Base-by-base conservation (phyloP, 2,113 vertebrate genomes). In the Geococcyx californianus region DNA sequence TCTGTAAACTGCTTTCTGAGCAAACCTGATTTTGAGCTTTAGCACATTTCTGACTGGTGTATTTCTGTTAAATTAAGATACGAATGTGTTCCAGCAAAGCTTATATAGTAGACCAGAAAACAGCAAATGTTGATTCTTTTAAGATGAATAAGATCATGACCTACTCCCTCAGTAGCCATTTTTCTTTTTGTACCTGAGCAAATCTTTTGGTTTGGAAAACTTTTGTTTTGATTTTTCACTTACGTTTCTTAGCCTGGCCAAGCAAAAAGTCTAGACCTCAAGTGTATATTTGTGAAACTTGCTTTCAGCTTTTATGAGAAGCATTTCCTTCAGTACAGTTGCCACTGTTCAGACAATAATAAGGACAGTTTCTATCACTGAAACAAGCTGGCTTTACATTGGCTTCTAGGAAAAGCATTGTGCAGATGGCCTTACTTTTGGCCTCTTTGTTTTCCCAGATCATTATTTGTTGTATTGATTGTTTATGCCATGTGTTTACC, bases 401-500 rank as follows among this genome's bases (percentile, higher is more conserved):
- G 1, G 44, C 54, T 93, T 29, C 56, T 34, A 28, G 44, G 84
- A 87, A 79, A 2, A 64, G 18, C 74, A 25, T 74, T 82, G 31
- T 72, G 73, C 73, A 68, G 60, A 87, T 72, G 73, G 77, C 42
- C 56, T 91, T 12, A n/a, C 52, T 85, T 75, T 82, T 42, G 64
- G 49, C 33, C 66, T 78, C 69, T 84, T 62, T 84, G 77, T 93
- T 24, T 70, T 60, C 55, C 29, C 60, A 95, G 87, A 40, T 94
- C 81, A 78, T 91, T 91, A 75, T 82, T 56, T 56, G 52, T 56
- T 55, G 58, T 52, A 73, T 16, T 1, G 7, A 11, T 64, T 59
- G 87, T 84, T 68, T 25, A 6, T 55, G 74, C 84, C 89, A 42
- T 94, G 76, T 92, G 93, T 92, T 86, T 58, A 62, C 56, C 59